Percentiles rank a stretch among this genome's conserved stretches.
phyloP scores from a whole-genome alignment of 1,140 invertebrate species.

The Pseudomyrmex pallidus region DNA sequence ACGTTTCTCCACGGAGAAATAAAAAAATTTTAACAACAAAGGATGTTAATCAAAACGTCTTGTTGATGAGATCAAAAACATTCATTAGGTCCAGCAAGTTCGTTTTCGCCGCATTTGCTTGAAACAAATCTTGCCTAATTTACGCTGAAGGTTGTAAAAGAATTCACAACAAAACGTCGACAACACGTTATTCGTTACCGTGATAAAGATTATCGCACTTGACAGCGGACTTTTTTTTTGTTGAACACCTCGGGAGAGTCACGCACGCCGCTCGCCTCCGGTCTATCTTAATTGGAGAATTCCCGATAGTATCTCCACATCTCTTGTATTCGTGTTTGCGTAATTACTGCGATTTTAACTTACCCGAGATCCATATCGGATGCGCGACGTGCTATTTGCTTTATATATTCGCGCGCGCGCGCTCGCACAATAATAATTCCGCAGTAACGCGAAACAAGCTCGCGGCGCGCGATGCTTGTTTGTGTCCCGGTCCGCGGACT shows the following conservation, averaged over 20 bases:
- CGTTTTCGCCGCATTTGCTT: neutral
- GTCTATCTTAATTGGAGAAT: conserved; percentile 27
- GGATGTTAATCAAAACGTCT: no score
- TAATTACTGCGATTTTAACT: conserved; percentile 46
- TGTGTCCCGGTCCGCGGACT: neutral
- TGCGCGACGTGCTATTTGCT: neutral
- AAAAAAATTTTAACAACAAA: no score
- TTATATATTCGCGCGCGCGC: conserved; percentile 8
- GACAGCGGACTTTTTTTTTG: conserved; percentile 7
- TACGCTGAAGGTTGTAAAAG: neutral
- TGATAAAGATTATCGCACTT: conserved; percentile 22
- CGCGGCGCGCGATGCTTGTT: neutral
- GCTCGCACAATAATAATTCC: conserved; percentile 2
- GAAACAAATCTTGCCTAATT: neutral
- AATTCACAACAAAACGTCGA: neutral
- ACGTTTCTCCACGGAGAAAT: no score
- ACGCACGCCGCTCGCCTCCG: neutral
- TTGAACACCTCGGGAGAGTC: conserved; percentile 34
- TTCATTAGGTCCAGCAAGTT: no score
- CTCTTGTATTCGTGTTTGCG: conserved; percentile 32
- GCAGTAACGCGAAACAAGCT: neutral
- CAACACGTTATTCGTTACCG: neutral
- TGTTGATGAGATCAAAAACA: no score
- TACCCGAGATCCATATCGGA: conserved; percentile 24
- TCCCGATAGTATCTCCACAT: conserved; percentile 25